Evolutionary conservation across 2,113 vertebrate species (phyloP), one percentile per base, ranked within the genome.

Genomic region (Antigone vipio): DNA sequence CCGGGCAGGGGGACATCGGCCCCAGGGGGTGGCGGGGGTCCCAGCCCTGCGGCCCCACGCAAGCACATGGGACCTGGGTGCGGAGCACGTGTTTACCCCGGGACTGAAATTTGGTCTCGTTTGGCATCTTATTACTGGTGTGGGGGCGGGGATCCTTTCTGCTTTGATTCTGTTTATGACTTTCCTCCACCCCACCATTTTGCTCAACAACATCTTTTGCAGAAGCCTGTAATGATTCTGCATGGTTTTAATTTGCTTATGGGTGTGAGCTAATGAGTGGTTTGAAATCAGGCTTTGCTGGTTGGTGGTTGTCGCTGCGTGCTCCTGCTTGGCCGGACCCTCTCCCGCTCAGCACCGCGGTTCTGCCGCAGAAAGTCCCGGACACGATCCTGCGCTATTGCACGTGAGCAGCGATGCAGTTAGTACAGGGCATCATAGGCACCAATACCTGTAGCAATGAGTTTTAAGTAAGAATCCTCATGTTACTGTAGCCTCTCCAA

Each of bases 11-110:
- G 66, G 19, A 5, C 8, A 3, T 18, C 4, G 4, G 5, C 29
- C 15, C 12, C 3, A 5, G 4, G 8, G 3, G 9, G 75, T 10
- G 30, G 24, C 0, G 23, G 52, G 64, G 6, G 53, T 58, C 24
- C 53, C 64, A 18, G 32, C 35, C 20, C 52, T 15, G 5, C 3
- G 0, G 15, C n/a, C 40, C 30, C 58, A 13, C 9, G 3, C 19
- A 2, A 5, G 56, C 15, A 4, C 15, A 3, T 5, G 20, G 45
- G 44, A 40, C 6, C 40, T 7, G 76, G 49, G 9, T 7, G 29
- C 6, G 2, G 22, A 38, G 80, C 45, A 1, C 5, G 0, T 0
- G 5, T 22, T 53, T 4, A 0, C 42, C 30, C 32, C 1, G 0
- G 20, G 32, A 27, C 1, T 29, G 44, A 20, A 35, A 16, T 47